Percentiles rank a stretch among this genome's conserved stretches.
phyloP scores from a whole-genome alignment of 1,140 invertebrate genomes.

The Lamellibrachia luymesi region DNA sequence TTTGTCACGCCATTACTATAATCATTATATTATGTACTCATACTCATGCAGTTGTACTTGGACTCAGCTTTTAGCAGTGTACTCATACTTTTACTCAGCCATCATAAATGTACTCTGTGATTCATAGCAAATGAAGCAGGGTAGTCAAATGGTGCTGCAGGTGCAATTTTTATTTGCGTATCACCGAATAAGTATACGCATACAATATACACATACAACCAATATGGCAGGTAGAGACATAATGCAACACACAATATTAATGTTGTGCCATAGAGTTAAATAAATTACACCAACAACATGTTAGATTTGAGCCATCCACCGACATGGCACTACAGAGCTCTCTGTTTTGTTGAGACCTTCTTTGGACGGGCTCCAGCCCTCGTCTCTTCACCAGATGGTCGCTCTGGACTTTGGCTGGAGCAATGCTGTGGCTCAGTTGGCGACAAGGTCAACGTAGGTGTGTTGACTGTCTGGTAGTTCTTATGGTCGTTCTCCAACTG shows the following conservation, averaged over 20 bases:
- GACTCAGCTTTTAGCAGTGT: no score
- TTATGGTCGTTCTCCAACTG: not conserved
- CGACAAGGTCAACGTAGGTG: not conserved
- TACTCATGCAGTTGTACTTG: no score
- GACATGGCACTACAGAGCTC: conserved; percentile 10
- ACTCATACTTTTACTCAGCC: no score
- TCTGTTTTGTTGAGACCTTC: conserved; percentile 1
- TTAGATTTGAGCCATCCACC: not conserved
- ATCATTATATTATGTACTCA: no score
- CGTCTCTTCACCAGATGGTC: not conserved
- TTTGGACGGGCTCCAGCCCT: not conserved
- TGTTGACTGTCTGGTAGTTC: not conserved
- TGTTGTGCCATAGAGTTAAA: not conserved
- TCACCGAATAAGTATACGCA: not conserved
- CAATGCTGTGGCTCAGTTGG: not conserved
- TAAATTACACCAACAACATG: not conserved
- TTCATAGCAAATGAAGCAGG: not conserved
- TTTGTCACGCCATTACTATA: no score
- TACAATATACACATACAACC: not conserved
- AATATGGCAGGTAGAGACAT: not conserved
- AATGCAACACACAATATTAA: not conserved
- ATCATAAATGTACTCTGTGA: not conserved
- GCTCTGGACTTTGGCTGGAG: not conserved
- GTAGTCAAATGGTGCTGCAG: not conserved
- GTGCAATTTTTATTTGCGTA: not conserved